Conservation (phyloP, 2,888 invertebrate species). For the Macaria notata region DNA sequence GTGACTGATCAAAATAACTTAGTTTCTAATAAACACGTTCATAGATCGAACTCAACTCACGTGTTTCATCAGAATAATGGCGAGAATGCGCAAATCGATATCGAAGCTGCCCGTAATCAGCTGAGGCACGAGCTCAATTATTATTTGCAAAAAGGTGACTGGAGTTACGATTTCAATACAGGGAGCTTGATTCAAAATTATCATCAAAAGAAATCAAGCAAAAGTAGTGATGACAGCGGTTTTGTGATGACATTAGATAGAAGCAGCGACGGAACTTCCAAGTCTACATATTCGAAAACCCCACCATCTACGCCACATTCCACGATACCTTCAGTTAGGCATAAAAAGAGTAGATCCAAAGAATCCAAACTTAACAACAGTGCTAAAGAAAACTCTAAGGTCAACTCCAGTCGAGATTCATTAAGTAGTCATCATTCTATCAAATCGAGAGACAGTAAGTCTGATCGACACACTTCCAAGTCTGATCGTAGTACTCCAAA, state of each 20-base stretch:
- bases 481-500: constrained; percentile 76
- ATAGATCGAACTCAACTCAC: constrained; percentile 84
- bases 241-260: constrained; percentile 78
- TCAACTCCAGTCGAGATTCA: constrained; percentile 77
- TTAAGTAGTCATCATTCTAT: constrained; percentile 78
- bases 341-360: constrained; percentile 75
- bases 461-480: constrained; percentile 72
- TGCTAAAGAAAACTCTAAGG: constrained; percentile 65
- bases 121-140: constrained; percentile 74
- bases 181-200: constrained; percentile 77
- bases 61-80: constrained; percentile 76
- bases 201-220: constrained; percentile 77
- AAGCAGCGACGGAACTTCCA: constrained; percentile 76
- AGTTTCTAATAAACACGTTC: constrained; percentile 80
- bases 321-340: constrained; percentile 70
- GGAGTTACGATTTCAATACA: constrained; percentile 77
- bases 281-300: constrained; percentile 76
- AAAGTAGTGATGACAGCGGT: constrained; percentile 77
- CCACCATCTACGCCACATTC: constrained; percentile 77
- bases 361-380: constrained; percentile 70
- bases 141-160: constrained; percentile 77
- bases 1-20: constrained; percentile 75
- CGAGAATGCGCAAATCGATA: constrained; percentile 66
- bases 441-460: constrained; percentile 75
- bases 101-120: constrained; percentile 74